phyloP scores from a whole-genome alignment of 2,797 vertebrate genomes.

The Urocyon cinereoargenteus region DNA sequence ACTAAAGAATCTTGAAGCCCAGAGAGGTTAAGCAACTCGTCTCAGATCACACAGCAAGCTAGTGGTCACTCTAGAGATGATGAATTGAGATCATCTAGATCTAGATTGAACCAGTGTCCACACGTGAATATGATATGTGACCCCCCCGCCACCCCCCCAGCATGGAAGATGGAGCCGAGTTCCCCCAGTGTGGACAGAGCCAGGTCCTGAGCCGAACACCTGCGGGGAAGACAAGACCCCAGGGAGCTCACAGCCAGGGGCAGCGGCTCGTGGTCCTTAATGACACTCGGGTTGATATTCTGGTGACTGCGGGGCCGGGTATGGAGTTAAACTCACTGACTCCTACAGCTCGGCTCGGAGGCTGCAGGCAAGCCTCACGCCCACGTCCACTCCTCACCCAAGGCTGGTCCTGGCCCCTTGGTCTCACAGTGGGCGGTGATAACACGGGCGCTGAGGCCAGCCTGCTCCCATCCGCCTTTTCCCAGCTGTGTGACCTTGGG shows the following conservation, averaged over 20 bases:
- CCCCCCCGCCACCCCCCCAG: background rate
- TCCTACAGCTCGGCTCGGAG: background rate
- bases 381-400: accelerated
- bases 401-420: background rate
- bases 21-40: background rate
- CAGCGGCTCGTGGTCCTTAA: accelerated
- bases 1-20: background rate
- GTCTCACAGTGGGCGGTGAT: background rate
- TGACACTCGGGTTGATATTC: background rate
- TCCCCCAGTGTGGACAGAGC: too few relatives aligned
- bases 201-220: background rate
- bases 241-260: background rate
- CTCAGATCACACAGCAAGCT: background rate
- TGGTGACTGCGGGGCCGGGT: background rate
- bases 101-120: background rate
- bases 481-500: background rate
- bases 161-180: background rate
- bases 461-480: background rate
- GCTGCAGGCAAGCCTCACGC: accelerated
- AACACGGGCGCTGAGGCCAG: background rate
- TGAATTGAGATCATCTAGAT: too few relatives aligned
- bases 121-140: accelerated
- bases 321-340: accelerated
- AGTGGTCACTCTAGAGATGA: background rate
- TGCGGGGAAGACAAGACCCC: background rate